Evolutionary conservation across 2,888 invertebrate species (phyloP), one percentile per base, ranked within the genome.

Genomic region (Melikaiella ostensackeni): DNA sequence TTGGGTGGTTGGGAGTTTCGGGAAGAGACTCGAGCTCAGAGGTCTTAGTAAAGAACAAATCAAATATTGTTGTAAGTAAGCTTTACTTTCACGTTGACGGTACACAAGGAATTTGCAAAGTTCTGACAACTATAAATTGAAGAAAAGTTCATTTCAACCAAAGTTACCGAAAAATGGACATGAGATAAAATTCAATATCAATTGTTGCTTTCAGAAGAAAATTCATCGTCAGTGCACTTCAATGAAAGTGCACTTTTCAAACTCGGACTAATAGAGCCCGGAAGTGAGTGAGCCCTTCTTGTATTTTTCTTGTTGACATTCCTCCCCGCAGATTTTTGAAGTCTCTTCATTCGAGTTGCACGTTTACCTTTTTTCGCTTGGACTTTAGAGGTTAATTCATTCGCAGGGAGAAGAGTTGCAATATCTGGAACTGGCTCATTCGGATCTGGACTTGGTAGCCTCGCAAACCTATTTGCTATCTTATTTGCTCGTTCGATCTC

Each of bases 391-490:
- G 24, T 0, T 16, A 27, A 13, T 7, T 24, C 27, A 8, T 59
- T 11, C 6, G 11, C 4, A 30, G 50, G 30, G 11, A 16, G 0
- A 16, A 30, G n/a, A n/a, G 30, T 30, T 30, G n/a, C 30, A 30
- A 50, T 30, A 50, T 50, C n/a, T 5, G 70, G 30, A 13, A 50
- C 4, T 6, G 27, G n/a, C 2, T 33, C 70, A 50, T 30, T 16
- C 11, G 46, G 27, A 9, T 33, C 77, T 27, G 88, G 84, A 35
- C 86, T 83, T 55, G 88, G 85, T 75, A 89, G 79, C 75, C 84
- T 85, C 4, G 89, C 84, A 75, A 90, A 90, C 82, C 89, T 85
- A 61, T 82, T 78, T 8, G 87, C 88, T 55, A 85, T 85, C 42
- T 87, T 85, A 83, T 88, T 88, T 6, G 87, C 88, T 6, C 88